A percentile compares a stretch with the other conserved stretches of the same genome.
Conservation (phyloP, 2,113 vertebrate species). For the Salvelinus namaycush region DNA sequence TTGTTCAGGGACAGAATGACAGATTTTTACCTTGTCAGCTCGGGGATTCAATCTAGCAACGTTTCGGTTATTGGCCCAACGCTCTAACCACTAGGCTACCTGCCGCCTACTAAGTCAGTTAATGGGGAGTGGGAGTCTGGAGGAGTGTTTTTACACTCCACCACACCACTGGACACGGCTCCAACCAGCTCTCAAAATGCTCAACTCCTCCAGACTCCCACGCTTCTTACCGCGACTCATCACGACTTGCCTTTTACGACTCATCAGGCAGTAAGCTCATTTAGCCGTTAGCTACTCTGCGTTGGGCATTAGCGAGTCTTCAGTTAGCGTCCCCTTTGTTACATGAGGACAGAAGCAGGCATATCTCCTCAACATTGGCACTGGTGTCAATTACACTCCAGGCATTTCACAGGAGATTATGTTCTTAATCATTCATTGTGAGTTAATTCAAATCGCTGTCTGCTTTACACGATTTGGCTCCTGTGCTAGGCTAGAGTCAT, state of each 20-base stretch:
- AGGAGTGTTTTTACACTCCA: too few species aligned
- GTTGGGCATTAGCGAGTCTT: not conserved
- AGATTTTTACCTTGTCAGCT: too few species aligned
- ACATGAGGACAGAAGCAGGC: not conserved
- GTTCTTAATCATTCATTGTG: constrained; percentile 32
- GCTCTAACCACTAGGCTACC: too few species aligned
- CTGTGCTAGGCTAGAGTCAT: too few species aligned
- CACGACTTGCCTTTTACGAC: not conserved
- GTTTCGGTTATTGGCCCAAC: too few species aligned
- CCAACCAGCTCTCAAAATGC: too few species aligned
- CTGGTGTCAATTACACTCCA: constrained; percentile 16
- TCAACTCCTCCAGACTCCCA: not conserved
- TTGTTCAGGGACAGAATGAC: too few species aligned
- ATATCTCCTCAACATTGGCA: constrained; percentile 3
- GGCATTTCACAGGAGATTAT: constrained; percentile 19
- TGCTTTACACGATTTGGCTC: constrained; percentile 11
- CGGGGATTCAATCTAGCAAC: too few species aligned
- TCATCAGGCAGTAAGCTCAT: not conserved
- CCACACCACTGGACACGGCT: too few species aligned
- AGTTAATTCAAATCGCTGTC: constrained; percentile 26
- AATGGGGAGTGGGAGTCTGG: too few species aligned
- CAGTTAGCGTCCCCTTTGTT: not conserved
- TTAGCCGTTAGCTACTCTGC: not conserved
- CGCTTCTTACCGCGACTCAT: not conserved
- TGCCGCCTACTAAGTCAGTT: too few species aligned